These are phyloP conservation scores for Pilophorus perplexus DNA, from an alignment of 2,888 invertebrate genomes.

Conservation along the genomic window DNA sequence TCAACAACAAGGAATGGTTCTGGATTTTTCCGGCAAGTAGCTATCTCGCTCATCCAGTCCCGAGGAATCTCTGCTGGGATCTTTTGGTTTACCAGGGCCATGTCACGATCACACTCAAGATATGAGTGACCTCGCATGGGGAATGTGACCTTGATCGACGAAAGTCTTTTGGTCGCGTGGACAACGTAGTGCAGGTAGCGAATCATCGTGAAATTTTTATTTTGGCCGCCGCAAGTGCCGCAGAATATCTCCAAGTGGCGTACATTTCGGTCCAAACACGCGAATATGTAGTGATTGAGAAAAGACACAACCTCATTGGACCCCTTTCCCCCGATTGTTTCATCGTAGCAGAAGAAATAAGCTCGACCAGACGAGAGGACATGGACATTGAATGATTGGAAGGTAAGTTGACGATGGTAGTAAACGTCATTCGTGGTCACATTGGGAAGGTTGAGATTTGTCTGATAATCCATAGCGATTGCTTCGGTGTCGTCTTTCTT, in stretches of 20 bases:
- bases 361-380: constrained; percentile 26
- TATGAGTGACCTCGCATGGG: too few species aligned
- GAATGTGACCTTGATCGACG: constrained; percentile 12
- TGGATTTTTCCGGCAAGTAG: constrained; percentile 12
- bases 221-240: constrained; percentile 42
- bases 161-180: constrained; percentile 14
- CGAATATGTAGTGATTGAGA: constrained; percentile 43
- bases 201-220: constrained; percentile 23
- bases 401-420: constrained; percentile 42
- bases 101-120: constrained; percentile 23
- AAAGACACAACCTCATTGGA: constrained; percentile 43
- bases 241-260: constrained; percentile 44
- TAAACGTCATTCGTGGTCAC: constrained; percentile 42
- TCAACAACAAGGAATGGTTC: constrained; percentile 31
- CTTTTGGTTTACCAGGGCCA: constrained; percentile 27
- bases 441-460: constrained; percentile 38
- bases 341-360: constrained; percentile 40
- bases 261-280: constrained; percentile 39
- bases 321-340: constrained; percentile 43
- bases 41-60: constrained; percentile 22
- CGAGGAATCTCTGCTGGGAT: constrained; percentile 23
- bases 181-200: constrained; percentile 14
- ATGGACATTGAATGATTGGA: constrained; percentile 40
- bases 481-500: constrained; percentile 20
- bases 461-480: constrained; percentile 42